These are phyloP conservation scores for Gallinago media DNA, from an alignment of 2,113 vertebrate genomes.

Conservation along the genomic window DNA sequence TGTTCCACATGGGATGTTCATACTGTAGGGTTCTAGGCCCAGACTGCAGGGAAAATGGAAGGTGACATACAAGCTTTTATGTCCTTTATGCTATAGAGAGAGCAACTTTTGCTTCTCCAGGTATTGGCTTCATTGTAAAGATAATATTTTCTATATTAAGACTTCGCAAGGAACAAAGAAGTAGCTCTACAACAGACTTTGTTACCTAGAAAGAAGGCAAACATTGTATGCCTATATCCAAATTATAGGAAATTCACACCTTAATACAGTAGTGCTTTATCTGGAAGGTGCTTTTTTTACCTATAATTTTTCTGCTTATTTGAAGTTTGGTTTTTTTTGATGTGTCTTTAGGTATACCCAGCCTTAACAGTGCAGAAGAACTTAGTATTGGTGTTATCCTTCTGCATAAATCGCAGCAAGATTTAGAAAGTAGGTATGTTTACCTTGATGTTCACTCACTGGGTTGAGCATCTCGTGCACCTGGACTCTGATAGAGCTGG, in stretches of 20 bases:
- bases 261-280: not conserved
- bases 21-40: not conserved
- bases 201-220: not conserved
- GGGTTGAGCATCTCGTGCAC: not conserved
- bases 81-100: not conserved
- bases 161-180: not conserved
- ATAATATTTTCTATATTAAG: not conserved
- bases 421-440: not conserved
- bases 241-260: not conserved
- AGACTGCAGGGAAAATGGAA: not conserved
- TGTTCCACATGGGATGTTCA: not conserved
- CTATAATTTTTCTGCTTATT: not conserved
- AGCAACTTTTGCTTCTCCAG: not conserved
- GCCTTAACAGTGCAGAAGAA: not conserved
- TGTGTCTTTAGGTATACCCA: not conserved
- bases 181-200: not conserved
- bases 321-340: not conserved
- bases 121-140: not conserved
- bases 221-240: not conserved
- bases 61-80: not conserved
- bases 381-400: not conserved
- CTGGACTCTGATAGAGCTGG: not conserved
- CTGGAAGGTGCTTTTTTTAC: not conserved
- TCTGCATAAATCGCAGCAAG: not conserved
- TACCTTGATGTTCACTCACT: not conserved